Percentiles rank a stretch among this genome's conserved stretches.
Evolutionary conservation across 2,113 vertebrate genomes (phyloP).

Genomic region (Thryonomys swinderianus): DNA sequence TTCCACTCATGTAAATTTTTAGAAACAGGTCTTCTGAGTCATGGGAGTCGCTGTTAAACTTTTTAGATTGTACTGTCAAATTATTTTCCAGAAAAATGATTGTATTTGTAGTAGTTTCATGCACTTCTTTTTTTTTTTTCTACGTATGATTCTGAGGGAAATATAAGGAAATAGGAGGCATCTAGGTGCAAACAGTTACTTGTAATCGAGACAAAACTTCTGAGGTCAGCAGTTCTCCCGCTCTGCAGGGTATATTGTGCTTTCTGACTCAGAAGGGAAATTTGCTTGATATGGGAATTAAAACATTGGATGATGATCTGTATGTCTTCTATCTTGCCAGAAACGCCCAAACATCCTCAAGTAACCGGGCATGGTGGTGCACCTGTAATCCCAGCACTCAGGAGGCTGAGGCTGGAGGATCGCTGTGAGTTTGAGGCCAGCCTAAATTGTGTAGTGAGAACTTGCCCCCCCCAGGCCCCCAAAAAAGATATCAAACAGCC

Average conservation of each 20-base stretch:
- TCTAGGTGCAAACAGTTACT: neutral
- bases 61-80: neutral
- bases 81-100: neutral
- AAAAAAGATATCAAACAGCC: no score
- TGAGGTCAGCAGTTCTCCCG: neutral
- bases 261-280: neutral
- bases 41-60: neutral
- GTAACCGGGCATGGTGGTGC: no score
- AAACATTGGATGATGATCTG: neutral
- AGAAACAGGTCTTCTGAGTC: neutral
- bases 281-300: neutral
- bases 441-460: no score
- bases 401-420: no score
- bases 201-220: neutral
- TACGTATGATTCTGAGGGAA: neutral
- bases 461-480: no score
- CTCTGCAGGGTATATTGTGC: neutral
- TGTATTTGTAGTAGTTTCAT: neutral
- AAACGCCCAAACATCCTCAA: neutral
- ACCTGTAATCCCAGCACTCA: no score
- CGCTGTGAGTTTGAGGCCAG: no score
- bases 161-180: neutral
- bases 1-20: slow-evolving; percentile 15
- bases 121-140: neutral
- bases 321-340: neutral